A percentile compares a stretch with the other conserved stretches of the same genome.
Conservation (phyloP, 2,888 invertebrate genomes). For the Quadroppia sp. region DNA sequence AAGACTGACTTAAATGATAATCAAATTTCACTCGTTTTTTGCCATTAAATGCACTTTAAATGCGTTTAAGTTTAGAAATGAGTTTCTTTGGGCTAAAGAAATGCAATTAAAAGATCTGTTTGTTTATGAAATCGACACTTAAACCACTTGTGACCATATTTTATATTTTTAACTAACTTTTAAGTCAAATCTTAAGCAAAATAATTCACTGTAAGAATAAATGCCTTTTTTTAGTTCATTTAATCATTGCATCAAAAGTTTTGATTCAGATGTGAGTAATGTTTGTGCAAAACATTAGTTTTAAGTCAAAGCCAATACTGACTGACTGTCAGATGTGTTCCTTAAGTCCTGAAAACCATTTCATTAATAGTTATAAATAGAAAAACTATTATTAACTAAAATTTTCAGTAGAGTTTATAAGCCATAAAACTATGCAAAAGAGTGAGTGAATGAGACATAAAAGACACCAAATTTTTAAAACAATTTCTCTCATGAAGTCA, state of each 20-base stretch:
- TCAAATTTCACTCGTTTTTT: conserved; percentile 1
- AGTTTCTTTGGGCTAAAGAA: neutral
- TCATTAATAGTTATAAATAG: conserved; percentile 27
- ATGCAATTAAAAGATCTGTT: conserved; percentile 25
- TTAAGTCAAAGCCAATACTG: neutral
- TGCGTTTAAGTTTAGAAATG: neutral
- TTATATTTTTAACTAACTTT: conserved; percentile 31
- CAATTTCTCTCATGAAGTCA: conserved; percentile 17
- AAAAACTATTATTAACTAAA: neutral
- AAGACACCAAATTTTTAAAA: conserved; percentile 16
- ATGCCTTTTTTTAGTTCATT: conserved; percentile 13
- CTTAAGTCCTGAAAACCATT: conserved; percentile 7
- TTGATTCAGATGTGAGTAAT: conserved; percentile 23
- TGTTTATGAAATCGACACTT: conserved; percentile 35
- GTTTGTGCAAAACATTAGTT: conserved; percentile 7
- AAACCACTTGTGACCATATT: conserved; percentile 33
- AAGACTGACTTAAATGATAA: neutral
- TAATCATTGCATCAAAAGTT: conserved; percentile 31
- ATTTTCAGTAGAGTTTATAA: neutral
- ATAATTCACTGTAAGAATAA: conserved; percentile 3
- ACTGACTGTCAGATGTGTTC: neutral
- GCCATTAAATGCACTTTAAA: conserved; percentile 17
- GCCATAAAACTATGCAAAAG: neutral
- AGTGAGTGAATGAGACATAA: conserved; percentile 17
- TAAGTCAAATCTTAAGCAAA: neutral